A percentile compares a stretch with the other conserved stretches of the same genome.
These are phyloP conservation scores for Lathamus discolor DNA, from an alignment of 2,113 vertebrate genomes.

Conservation along the genomic window DNA sequence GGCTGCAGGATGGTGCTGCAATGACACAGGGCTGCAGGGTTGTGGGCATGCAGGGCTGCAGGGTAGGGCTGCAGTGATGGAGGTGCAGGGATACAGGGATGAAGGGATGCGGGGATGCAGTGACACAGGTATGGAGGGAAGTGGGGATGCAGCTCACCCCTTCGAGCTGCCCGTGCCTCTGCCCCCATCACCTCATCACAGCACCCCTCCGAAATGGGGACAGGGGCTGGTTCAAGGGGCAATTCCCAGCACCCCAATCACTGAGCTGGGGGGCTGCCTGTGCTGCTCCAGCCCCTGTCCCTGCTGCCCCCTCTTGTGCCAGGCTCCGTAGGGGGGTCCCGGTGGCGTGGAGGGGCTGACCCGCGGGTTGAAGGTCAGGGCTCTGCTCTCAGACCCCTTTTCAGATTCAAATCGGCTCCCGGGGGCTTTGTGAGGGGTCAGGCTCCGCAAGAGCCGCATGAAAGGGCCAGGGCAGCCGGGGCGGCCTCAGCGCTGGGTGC, in stretches of 20 bases:
- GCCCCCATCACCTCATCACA: neutral
- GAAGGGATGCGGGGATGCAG: neutral
- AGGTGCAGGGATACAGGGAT: neutral
- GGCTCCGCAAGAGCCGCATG: neutral
- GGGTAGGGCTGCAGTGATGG: neutral
- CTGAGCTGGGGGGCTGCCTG: neutral
- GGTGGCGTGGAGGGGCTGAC: conserved; percentile 53
- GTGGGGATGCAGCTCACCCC: neutral
- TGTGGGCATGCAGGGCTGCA: neutral
- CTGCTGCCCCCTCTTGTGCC: neutral
- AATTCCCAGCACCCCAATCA: too few species aligned
- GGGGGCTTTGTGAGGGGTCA: conserved; percentile 53
- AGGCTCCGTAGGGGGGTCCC: neutral
- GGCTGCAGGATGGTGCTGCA: too few species aligned
- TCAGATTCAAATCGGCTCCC: conserved; percentile 78
- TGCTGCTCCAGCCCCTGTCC: neutral
- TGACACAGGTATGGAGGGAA: neutral
- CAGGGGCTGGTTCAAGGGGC: neutral
- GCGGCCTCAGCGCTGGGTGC: neutral
- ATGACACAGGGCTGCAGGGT: neutral
- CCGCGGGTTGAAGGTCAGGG: conserved; percentile 81
- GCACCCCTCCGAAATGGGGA: neutral
- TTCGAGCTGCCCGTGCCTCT: neutral
- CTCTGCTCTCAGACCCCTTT: conserved; percentile 76
- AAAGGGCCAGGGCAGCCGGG: neutral